phyloP scores from a whole-genome alignment of 2,797 vertebrate genomes.

The Cyclopterus lumpus region DNA sequence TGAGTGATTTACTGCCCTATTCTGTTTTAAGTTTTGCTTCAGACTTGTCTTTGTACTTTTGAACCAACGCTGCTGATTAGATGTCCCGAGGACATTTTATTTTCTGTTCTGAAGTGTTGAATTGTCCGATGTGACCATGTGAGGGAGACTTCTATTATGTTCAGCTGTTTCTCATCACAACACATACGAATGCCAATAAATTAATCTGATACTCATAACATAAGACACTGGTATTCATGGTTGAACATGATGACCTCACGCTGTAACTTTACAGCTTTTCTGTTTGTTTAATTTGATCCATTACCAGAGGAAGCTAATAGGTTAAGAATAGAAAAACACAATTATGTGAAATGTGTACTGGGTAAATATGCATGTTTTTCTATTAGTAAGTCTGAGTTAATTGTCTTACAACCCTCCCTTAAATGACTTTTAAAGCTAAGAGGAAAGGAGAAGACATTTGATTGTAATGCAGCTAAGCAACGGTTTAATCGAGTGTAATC shows the following conservation, averaged over 20 bases:
- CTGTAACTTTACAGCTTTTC: background rate
- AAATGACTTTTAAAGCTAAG: background rate
- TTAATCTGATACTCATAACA: background rate
- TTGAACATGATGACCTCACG: background rate
- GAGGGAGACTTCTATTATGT: background rate
- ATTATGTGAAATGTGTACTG: background rate
- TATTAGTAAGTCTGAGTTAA: background rate
- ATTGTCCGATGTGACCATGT: background rate
- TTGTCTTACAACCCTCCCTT: background rate
- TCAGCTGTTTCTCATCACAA: background rate
- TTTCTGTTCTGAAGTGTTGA: background rate
- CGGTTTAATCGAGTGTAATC: background rate
- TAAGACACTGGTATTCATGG: background rate
- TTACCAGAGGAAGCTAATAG: background rate
- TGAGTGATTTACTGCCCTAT: background rate
- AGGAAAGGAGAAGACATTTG: background rate
- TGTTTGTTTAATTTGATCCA: background rate
- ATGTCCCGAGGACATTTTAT: background rate
- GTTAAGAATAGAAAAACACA: background rate
- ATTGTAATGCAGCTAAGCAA: background rate
- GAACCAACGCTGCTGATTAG: constrained; percentile 10
- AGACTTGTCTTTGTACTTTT: constrained; percentile 17
- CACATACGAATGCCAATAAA: background rate
- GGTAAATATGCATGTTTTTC: background rate
- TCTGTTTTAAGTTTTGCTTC: background rate